Percentiles rank a stretch among this genome's conserved stretches.
Conservation (phyloP, 2,888 invertebrate species). For the Helicoverpa assulta region DNA sequence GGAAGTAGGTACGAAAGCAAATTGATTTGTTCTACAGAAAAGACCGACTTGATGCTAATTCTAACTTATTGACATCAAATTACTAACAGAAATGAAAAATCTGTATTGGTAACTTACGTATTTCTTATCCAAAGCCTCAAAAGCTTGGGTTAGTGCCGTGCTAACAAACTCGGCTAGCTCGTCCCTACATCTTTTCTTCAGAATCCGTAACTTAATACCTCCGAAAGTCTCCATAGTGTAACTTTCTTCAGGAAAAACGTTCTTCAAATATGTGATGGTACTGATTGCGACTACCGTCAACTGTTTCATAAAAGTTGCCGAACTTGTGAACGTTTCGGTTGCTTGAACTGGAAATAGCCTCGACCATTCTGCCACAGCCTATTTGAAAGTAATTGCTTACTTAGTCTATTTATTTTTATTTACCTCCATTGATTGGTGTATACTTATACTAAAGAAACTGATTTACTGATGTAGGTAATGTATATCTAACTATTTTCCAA, state of each 20-base stretch:
- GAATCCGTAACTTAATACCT: slow-evolving; percentile 73
- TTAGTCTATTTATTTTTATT: neutral
- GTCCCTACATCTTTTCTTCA: slow-evolving; percentile 79
- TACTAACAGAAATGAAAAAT: no score
- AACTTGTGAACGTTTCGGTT: slow-evolving; percentile 81
- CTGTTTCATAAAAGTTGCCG: slow-evolving; percentile 83
- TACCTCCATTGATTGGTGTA: neutral
- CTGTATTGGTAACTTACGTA: slow-evolving; percentile 72
- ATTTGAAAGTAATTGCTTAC: slow-evolving; percentile 33
- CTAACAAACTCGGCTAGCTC: slow-evolving; percentile 80
- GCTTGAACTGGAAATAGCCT: slow-evolving; percentile 77
- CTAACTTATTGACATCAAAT: no score
- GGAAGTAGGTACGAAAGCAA: no score
- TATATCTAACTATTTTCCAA: no score
- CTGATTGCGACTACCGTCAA: slow-evolving; percentile 80
- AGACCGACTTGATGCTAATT: no score
- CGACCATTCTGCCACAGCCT: slow-evolving; percentile 79
- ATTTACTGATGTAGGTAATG: no score
- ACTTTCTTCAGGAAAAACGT: slow-evolving; percentile 76
- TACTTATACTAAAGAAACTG: neutral
- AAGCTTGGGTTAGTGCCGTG: slow-evolving; percentile 77
- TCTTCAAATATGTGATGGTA: slow-evolving; percentile 78
- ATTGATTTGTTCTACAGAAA: no score
- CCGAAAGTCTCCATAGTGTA: slow-evolving; percentile 74
- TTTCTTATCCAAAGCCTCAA: slow-evolving; percentile 85